Evolutionary conservation across 30 jellyfish, hydroid and myxozoan species (phyloP), one percentile per base, ranked within the genome.

Genomic region (Hydractinia symbiolongicarpus): DNA sequence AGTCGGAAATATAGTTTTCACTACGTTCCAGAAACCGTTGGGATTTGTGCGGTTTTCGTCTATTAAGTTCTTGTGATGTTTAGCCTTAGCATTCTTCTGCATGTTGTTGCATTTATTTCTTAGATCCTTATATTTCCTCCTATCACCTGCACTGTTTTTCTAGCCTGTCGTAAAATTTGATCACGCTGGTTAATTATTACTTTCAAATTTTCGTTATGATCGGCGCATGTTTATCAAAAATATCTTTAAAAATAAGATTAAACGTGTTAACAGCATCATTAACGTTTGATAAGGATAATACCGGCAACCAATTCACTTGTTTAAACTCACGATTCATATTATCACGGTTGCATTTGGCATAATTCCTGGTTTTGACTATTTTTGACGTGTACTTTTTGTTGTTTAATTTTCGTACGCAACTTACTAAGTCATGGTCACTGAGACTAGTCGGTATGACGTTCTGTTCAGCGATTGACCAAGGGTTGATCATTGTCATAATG

Each of bases 21-120:
- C 74, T 6, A 0, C 16, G 4, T 64, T 64, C 74, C 74, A 64
- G 17, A 50, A 52, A 78, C 66, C 61, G 20, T 56, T 78, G 56
- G 79, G 82, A 57, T 78, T 78, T 78, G 55, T 8, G 15, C 83
- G 56, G 57, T 78, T 78, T 78, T 78, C 83, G 81, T 5, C 50
- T 40, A 76, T 57, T 55, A 76, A 17, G 54, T 76, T 57, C 55
- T 9, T 78, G 82, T 78, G 86, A 16, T 78, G 61, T 53, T 13
- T 61, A 10, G 53, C 76, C 53, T 78, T 78, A 8, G 86, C 86
- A 21, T 78, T 62, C 40, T 40, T 55, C 5, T 49, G 54, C 66
- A 49, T 61, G 61, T 54, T 78, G 14, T 78, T 78, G 55, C 84
- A 78, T 53, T 44, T n/a, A 66, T 78, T 78, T 19, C 74, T 7